Conservation (phyloP, 2,113 vertebrate genomes). For the Percina caprodes region DNA sequence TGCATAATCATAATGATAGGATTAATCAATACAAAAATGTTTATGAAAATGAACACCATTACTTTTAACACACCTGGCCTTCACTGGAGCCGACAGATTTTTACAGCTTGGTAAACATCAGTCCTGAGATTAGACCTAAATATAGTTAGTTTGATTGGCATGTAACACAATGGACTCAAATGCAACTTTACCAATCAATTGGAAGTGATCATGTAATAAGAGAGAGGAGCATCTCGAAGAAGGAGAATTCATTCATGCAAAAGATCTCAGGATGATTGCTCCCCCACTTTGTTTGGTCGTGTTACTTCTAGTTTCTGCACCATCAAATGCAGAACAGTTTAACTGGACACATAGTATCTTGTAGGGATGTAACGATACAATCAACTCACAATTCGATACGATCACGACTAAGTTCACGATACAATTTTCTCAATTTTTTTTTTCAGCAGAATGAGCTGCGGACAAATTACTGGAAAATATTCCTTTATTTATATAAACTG, state of each 20-base stretch:
- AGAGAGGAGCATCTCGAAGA: constrained; percentile 25
- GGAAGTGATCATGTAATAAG: constrained; percentile 17
- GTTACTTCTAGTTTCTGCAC: constrained; percentile 17
- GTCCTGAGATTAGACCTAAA: constrained; percentile 64
- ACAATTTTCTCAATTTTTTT: too few species aligned
- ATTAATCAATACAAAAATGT: constrained; percentile 61
- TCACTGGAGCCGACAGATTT: constrained; percentile 43
- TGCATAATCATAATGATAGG: constrained; percentile 49
- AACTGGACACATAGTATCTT: constrained; percentile 32
- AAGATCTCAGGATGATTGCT: constrained; percentile 41
- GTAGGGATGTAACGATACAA: too few species aligned
- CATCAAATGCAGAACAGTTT: constrained; percentile 31
- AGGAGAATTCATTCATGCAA: constrained; percentile 63
- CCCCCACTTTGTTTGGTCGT: constrained; percentile 5
- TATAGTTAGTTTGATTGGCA: constrained; percentile 13
- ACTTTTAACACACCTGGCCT: constrained; percentile 40
- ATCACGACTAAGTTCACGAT: too few species aligned
- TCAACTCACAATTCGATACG: too few species aligned
- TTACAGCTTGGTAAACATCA: constrained; percentile 49
- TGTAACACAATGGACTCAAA: constrained; percentile 34
- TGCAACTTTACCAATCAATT: constrained; percentile 4
- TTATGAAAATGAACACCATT: constrained; percentile 53
- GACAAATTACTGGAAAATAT: too few species aligned
- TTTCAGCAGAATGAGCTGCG: too few species aligned
- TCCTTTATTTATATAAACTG: too few species aligned